Conservation (phyloP, 2,888 invertebrate genomes). For the Troglohyphantes excavatus region DNA sequence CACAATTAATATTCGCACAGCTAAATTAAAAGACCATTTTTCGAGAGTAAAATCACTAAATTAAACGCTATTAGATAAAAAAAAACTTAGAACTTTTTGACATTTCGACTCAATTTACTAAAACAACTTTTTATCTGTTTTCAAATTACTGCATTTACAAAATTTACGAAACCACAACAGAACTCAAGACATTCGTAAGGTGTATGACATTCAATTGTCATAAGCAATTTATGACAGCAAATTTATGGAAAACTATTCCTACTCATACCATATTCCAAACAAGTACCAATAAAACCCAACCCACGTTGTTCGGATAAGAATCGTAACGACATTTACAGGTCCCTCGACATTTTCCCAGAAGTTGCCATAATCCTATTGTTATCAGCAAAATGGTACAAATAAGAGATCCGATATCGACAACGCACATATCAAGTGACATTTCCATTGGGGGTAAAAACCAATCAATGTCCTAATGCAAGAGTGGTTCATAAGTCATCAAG, state of each 20-base stretch:
- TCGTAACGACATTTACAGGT: background rate
- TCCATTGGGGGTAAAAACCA: background rate
- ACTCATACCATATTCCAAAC: background rate
- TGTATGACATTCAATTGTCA: no score
- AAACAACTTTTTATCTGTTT: no score
- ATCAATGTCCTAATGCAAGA: slow-evolving; percentile 3
- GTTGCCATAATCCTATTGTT: background rate
- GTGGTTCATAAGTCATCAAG: background rate
- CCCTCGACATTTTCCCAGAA: background rate
- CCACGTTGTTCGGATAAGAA: background rate
- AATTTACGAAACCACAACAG: no score
- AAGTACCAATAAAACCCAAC: background rate
- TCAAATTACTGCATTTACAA: no score
- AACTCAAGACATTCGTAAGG: no score
- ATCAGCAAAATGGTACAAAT: background rate
- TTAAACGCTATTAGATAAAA: no score
- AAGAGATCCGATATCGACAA: background rate
- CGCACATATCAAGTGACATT: background rate
- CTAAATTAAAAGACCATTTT: no score
- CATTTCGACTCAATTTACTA: no score
- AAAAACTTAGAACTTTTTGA: no score
- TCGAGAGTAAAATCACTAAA: no score
- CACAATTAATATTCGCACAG: no score
- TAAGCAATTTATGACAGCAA: no score
- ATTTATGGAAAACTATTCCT: background rate